A percentile compares a stretch with the other conserved stretches of the same genome.
Conservation (phyloP, 2,888 invertebrate genomes). For the Prosopocoilus inquinatus region DNA sequence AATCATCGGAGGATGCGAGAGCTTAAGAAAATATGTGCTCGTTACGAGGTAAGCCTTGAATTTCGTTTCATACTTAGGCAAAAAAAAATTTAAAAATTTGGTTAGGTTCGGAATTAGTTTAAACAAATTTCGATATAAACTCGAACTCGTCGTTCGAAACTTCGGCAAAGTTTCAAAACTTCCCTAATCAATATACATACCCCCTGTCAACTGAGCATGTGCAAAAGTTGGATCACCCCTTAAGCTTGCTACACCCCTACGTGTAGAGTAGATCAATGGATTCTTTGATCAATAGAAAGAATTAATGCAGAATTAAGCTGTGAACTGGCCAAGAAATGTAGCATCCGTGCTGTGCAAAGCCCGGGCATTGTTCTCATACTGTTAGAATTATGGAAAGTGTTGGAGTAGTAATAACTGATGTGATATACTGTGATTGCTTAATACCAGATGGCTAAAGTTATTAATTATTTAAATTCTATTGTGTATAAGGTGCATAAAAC, state of each 20-base stretch:
- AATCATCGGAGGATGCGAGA: too few relatives aligned
- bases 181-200: conserved; percentile 20
- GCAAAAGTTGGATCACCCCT: conserved; percentile 34
- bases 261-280: conserved; percentile 42
- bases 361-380: conserved; percentile 6
- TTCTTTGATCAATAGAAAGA: conserved; percentile 43
- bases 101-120: too few relatives aligned
- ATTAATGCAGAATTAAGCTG: conserved; percentile 28
- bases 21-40: too few relatives aligned
- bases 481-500: neutral
- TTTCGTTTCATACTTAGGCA: too few relatives aligned
- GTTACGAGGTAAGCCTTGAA: too few relatives aligned
- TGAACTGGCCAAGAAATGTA: too few relatives aligned
- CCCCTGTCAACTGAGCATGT: conserved; percentile 33
- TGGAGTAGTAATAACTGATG: conserved; percentile 32
- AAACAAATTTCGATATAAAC: too few relatives aligned
- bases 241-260: conserved; percentile 38
- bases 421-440: conserved; percentile 40
- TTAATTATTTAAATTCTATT: conserved; percentile 6
- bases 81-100: too few relatives aligned
- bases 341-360: too few relatives aligned
- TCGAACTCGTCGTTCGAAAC: neutral
- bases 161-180: conserved; percentile 15
- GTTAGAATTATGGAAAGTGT: conserved; percentile 30
- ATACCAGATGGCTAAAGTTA: conserved; percentile 35